A percentile compares a stretch with the other conserved stretches of the same genome.
Evolutionary conservation across 2,113 vertebrate genomes (phyloP).

Genomic region (Formicarius rufipectus): DNA sequence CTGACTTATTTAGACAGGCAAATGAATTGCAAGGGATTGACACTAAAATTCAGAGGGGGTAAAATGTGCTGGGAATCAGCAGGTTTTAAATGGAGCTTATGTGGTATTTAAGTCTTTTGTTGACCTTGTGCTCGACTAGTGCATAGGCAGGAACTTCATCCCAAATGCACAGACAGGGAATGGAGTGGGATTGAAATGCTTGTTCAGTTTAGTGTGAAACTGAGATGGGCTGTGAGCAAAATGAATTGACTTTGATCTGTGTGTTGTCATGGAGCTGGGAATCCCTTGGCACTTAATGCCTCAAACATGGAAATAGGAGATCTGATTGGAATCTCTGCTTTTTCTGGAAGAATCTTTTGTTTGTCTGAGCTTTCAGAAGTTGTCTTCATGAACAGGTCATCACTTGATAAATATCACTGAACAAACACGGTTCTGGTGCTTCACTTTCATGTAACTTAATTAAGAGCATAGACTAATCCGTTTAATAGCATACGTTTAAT

Average conservation of each 20-base stretch:
- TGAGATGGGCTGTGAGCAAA: neutral
- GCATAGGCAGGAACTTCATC: neutral
- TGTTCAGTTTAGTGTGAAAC: rapidly evolving
- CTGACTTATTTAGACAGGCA: neutral
- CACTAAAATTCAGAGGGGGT: slow-evolving; percentile 7
- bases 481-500: neutral
- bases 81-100: slow-evolving; percentile 17
- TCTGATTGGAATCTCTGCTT: neutral
- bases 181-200: neutral
- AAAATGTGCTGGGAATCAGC: slow-evolving; percentile 8
- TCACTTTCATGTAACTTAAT: neutral
- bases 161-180: neutral
- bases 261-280: neutral
- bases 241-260: neutral
- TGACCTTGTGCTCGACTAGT: slow-evolving; percentile 22
- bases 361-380: neutral
- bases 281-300: neutral
- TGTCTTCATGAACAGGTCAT: neutral
- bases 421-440: neutral
- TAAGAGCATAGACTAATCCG: rapidly evolving
- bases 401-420: neutral
- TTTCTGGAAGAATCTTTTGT: neutral
- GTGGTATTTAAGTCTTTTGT: slow-evolving; percentile 39
- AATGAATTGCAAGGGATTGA: neutral
- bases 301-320: rapidly evolving